Conservation (phyloP, 2,797 vertebrate species). For the Eurystomus glaucurus region DNA sequence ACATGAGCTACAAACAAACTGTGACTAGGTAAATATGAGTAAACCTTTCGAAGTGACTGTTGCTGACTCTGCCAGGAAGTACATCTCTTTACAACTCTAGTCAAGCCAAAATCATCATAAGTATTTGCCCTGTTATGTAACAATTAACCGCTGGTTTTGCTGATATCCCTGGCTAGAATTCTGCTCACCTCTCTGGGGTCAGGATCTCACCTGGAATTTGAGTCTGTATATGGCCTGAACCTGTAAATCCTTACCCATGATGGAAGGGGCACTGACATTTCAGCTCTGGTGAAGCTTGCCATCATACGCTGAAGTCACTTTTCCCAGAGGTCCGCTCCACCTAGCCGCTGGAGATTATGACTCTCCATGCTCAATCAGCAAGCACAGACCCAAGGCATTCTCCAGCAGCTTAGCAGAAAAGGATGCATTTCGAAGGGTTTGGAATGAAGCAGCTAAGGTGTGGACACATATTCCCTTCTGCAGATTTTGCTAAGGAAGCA, state of each 20-base stretch:
- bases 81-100: background rate
- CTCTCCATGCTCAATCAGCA: background rate
- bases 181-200: fast-evolving
- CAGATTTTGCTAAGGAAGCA: constrained; percentile 2
- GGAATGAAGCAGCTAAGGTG: background rate
- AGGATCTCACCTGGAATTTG: background rate
- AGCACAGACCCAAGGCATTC: fast-evolving
- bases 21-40: background rate
- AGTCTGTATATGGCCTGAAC: background rate
- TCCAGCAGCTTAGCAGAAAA: background rate
- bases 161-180: background rate
- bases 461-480: background rate
- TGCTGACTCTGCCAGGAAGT: background rate
- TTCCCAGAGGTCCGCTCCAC: background rate
- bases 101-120: background rate
- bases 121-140: background rate
- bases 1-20: background rate
- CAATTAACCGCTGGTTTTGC: background rate
- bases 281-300: background rate
- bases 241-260: background rate
- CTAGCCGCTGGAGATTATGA: background rate
- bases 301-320: fast-evolving
- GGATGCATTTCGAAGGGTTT: fast-evolving
- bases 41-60: background rate
- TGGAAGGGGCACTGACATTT: background rate